These are phyloP conservation scores for Parasteatoda tepidariorum DNA, from an alignment of 1,140 invertebrate species.

Conservation along the genomic window DNA sequence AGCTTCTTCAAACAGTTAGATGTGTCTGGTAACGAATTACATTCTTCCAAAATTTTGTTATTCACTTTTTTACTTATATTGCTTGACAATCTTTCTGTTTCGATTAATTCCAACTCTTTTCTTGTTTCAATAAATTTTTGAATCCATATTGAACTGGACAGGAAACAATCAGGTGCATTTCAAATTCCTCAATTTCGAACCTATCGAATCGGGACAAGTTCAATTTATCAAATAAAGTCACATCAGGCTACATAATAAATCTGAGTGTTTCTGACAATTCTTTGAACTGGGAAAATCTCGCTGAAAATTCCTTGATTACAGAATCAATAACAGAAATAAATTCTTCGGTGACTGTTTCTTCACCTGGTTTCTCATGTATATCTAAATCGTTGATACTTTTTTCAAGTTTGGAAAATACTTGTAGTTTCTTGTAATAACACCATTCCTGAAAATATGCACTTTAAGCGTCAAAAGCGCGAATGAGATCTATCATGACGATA, in stretches of 20 bases:
- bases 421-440: no score
- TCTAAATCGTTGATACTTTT: no score
- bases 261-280: neutral
- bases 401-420: no score
- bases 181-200: neutral
- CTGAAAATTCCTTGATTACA: conserved; percentile 2
- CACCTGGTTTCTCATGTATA: no score
- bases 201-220: neutral
- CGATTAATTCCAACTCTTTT: neutral
- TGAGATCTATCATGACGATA: no score
- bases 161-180: conserved; percentile 7
- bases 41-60: neutral
- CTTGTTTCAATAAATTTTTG: neutral
- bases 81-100: neutral
- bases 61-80: neutral
- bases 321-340: conserved; percentile 1
- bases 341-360: neutral
- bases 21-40: neutral
- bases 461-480: no score
- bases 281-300: no score
- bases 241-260: neutral
- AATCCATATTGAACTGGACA: neutral
- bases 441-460: no score
- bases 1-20: no score
- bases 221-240: conserved; percentile 6